phyloP scores from a whole-genome alignment of 2,113 vertebrate genomes.

The Cacatua alba region DNA sequence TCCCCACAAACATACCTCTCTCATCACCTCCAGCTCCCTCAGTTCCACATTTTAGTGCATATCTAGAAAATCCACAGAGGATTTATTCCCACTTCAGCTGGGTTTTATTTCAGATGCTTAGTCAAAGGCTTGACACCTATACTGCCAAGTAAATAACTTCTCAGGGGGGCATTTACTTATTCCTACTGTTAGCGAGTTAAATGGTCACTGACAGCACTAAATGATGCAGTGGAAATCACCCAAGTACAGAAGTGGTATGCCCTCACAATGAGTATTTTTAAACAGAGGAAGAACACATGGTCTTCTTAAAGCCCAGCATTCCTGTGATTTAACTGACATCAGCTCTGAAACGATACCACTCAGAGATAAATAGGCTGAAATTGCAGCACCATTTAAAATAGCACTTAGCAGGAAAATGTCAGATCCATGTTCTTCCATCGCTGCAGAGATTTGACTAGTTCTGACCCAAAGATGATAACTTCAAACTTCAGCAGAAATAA shows the following conservation, averaged over 20 bases:
- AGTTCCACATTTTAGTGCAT: not conserved
- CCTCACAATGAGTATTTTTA: slow-evolving; percentile 11
- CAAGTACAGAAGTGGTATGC: not conserved
- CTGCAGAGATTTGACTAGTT: not conserved
- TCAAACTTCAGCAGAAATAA: slow-evolving; percentile 20
- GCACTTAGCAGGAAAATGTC: not conserved
- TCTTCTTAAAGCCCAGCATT: not conserved
- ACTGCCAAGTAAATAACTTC: slow-evolving; percentile 38
- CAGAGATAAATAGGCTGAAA: not conserved
- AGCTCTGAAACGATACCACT: not conserved
- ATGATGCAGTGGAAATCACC: slow-evolving; percentile 37
- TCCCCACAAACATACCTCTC: not conserved
- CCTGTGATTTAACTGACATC: slow-evolving; percentile 7
- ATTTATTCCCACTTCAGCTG: not conserved
- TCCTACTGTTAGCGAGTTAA: slow-evolving; percentile 31
- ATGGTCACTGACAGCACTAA: slow-evolving; percentile 54
- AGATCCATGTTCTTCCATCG: not conserved
- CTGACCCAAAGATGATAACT: not conserved
- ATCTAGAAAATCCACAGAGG: not conserved
- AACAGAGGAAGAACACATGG: not conserved
- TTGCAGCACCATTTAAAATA: not conserved
- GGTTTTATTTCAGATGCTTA: slow-evolving; percentile 35
- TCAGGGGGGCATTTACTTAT: slow-evolving; percentile 32
- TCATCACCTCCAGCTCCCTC: not conserved
- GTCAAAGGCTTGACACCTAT: slow-evolving; percentile 40